A percentile compares a stretch with the other conserved stretches of the same genome.
These are phyloP conservation scores for Neotoma lepida DNA, from an alignment of 2,113 vertebrate genomes.

Conservation along the genomic window DNA sequence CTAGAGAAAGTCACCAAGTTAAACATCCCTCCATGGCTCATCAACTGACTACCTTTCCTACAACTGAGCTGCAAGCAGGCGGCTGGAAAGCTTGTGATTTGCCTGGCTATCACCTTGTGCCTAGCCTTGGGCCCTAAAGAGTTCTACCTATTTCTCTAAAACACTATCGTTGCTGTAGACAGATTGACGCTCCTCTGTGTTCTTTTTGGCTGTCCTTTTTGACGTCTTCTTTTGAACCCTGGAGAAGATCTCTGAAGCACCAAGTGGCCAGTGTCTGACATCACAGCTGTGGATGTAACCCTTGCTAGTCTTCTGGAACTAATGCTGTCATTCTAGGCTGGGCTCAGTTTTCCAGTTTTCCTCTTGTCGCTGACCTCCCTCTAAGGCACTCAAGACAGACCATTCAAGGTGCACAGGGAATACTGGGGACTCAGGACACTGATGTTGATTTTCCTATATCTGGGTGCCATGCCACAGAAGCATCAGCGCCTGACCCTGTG, in stretches of 20 bases:
- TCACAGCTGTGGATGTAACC: neutral
- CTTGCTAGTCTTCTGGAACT: neutral
- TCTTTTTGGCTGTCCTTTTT: no score
- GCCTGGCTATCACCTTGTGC: neutral
- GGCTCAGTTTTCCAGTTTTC: neutral
- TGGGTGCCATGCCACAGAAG: neutral
- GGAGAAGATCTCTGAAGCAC: neutral
- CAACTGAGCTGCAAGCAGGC: conserved; percentile 77
- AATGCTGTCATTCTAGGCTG: neutral
- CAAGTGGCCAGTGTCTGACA: neutral
- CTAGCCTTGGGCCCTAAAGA: neutral
- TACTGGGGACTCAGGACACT: neutral
- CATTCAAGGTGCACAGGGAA: neutral
- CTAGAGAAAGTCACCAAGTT: conserved; percentile 87
- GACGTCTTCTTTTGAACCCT: neutral
- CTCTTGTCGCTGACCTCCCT: neutral
- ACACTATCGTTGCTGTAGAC: neutral
- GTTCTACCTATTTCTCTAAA: neutral
- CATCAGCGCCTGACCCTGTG: neutral
- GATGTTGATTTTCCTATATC: neutral
- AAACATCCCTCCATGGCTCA: conserved; percentile 88
- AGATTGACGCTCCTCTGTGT: neutral
- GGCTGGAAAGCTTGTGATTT: no score
- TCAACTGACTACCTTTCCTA: conserved; percentile 91
- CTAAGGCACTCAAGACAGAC: neutral